A percentile compares a stretch with the other conserved stretches of the same genome.
Conservation (phyloP, 2,888 invertebrate species). For the Lordiphosa fenestrarum region DNA sequence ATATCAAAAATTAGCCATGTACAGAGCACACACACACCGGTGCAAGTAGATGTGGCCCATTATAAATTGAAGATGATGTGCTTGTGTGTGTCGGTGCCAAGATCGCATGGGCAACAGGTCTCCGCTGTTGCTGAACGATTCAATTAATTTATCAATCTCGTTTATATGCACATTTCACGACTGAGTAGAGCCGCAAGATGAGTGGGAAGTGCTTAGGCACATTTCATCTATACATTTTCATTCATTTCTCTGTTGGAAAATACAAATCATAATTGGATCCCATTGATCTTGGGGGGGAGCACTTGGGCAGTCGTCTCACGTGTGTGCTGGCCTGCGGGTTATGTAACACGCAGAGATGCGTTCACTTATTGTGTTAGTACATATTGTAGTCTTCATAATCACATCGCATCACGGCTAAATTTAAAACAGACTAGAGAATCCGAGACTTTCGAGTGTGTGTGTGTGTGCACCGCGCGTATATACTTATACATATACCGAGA, state of each 20-base stretch:
- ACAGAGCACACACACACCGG: background rate
- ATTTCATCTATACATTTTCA: constrained; percentile 15
- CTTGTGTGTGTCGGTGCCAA: constrained; percentile 14
- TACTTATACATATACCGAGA: constrained; percentile 21
- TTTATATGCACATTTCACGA: constrained; percentile 57
- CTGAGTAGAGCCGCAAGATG: constrained; percentile 50
- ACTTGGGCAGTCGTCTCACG: constrained; percentile 1
- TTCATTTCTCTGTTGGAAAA: constrained; percentile 27
- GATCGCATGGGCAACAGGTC: constrained; percentile 69
- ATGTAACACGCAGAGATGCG: constrained; percentile 6
- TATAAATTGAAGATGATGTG: constrained; percentile 20
- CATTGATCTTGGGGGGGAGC: too few species aligned
- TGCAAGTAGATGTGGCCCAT: constrained; percentile 3
- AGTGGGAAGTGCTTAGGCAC: constrained; percentile 17
- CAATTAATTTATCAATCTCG: constrained; percentile 74
- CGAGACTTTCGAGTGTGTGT: constrained; percentile 38
- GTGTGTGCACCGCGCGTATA: background rate
- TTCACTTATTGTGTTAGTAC: constrained; percentile 17
- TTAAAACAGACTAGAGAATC: constrained; percentile 44
- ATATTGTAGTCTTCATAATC: constrained; percentile 33
- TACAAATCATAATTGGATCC: constrained; percentile 24
- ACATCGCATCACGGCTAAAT: constrained; percentile 59
- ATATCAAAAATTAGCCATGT: constrained; percentile 23
- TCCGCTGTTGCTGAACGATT: constrained; percentile 71
- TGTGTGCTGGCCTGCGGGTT: background rate